phyloP scores from a whole-genome alignment of 2,797 vertebrate species.

The Rhinogobio ventralis region DNA sequence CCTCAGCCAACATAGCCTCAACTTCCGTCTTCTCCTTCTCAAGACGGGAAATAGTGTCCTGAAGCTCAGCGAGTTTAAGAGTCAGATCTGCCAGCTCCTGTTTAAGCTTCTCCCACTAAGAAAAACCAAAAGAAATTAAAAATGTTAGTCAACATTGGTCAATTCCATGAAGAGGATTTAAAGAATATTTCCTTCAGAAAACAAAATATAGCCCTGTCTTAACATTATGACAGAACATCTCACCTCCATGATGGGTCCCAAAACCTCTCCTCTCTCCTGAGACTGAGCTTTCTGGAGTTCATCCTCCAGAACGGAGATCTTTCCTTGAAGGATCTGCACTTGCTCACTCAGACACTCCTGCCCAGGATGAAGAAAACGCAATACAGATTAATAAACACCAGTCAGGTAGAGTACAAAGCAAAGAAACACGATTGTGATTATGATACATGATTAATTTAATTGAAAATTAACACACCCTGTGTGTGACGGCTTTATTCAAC shows the following conservation, averaged over 20 bases:
- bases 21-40: conserved; percentile 76
- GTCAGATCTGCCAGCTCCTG: conserved; percentile 75
- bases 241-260: conserved; percentile 91
- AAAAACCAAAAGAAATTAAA: not conserved
- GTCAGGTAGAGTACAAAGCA: not conserved
- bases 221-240: not conserved
- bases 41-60: conserved; percentile 71
- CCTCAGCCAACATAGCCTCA: conserved; percentile 68
- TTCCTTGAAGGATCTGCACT: conserved; percentile 89
- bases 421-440: too few relatives aligned
- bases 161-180: not conserved
- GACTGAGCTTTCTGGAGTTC: conserved; percentile 75
- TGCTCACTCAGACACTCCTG: conserved; percentile 89
- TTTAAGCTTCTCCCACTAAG: conserved; percentile 80
- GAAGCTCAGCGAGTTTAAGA: conserved; percentile 71
- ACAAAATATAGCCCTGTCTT: not conserved
- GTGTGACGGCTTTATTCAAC: conserved; percentile 67
- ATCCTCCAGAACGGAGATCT: conserved; percentile 89
- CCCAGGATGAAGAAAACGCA: not conserved
- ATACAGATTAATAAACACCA: not conserved
- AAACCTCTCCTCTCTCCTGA: conserved; percentile 88
- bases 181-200: not conserved
- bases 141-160: not conserved
- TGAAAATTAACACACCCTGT: conserved; percentile 67
- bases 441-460: not conserved